Evolutionary conservation across 1,140 invertebrate genomes (phyloP).

Genomic region (Oreohelix idahoensis): DNA sequence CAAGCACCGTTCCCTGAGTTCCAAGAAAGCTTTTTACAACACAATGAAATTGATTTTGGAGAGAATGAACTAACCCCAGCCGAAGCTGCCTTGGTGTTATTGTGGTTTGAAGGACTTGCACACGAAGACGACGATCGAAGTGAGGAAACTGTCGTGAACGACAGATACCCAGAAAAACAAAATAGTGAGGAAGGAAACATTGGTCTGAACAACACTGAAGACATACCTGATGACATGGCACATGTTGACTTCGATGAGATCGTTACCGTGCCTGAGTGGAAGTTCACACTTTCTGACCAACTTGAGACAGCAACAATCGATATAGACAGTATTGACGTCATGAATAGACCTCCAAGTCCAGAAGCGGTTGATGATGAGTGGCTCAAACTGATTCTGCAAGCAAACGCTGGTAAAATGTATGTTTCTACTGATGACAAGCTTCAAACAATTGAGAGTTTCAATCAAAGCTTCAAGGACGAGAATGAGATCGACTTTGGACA

Average conservation of each 20-base stretch:
- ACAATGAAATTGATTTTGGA: slow-evolving; percentile 10
- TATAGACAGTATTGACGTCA: background rate
- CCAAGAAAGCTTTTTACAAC: background rate
- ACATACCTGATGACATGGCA: background rate
- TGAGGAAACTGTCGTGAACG: background rate
- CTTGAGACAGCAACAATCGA: background rate
- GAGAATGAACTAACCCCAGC: background rate
- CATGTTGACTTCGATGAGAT: background rate
- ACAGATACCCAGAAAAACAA: background rate
- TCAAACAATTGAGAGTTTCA: background rate
- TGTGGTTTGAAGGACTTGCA: background rate
- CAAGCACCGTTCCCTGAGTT: background rate
- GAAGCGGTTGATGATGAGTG: slow-evolving; percentile 25
- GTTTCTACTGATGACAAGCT: background rate
- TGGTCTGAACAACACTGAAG: background rate
- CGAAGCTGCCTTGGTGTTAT: background rate
- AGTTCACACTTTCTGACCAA: background rate
- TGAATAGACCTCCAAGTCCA: slow-evolving; percentile 23
- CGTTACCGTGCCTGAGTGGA: background rate
- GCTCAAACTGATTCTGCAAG: slow-evolving; percentile 13
- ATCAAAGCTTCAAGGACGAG: background rate
- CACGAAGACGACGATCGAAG: background rate
- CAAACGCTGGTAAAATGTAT: background rate
- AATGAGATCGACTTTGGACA: slow-evolving; percentile 17
- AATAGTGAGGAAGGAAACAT: background rate